Evolutionary conservation across 2,888 invertebrate genomes (phyloP).

Genomic region (Drosophila meridionalis): DNA sequence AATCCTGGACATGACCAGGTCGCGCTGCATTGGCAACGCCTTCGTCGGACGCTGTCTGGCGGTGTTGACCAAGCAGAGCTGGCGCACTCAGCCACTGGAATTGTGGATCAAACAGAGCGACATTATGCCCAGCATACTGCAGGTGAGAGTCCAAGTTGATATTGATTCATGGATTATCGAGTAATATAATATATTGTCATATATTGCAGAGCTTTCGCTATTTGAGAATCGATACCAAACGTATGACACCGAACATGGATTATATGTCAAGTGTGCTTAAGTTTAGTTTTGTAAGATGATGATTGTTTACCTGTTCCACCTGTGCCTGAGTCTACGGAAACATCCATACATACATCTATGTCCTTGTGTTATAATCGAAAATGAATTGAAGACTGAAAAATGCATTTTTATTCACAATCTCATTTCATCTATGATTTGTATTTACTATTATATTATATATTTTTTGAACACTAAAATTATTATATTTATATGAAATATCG

Average conservation of each 20-base stretch:
- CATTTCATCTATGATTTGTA: neutral
- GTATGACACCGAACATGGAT: constrained; percentile 37
- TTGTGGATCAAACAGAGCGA: constrained; percentile 73
- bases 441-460: too few relatives aligned
- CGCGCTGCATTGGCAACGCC: constrained; percentile 57
- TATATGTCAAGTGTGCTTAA: constrained; percentile 70
- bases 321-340: constrained; percentile 28
- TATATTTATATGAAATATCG: neutral
- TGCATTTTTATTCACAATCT: neutral
- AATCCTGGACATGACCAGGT: constrained; percentile 66
- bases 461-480: neutral
- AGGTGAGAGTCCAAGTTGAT: constrained; percentile 13
- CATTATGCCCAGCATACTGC: constrained; percentile 46
- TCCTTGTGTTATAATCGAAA: constrained; percentile 8
- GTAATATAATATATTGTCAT: neutral
- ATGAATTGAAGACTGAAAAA: constrained; percentile 22
- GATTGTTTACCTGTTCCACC: constrained; percentile 8
- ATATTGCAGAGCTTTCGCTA: constrained; percentile 56
- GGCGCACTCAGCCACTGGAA: constrained; percentile 68
- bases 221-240: constrained; percentile 63
- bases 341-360: neutral
- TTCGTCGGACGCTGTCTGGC: constrained; percentile 62
- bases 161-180: neutral
- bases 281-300: constrained; percentile 66
- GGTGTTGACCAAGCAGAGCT: constrained; percentile 64